These are phyloP conservation scores for Sitodiplosis mosellana DNA, from an alignment of 1,140 invertebrate genomes.

Conservation along the genomic window DNA sequence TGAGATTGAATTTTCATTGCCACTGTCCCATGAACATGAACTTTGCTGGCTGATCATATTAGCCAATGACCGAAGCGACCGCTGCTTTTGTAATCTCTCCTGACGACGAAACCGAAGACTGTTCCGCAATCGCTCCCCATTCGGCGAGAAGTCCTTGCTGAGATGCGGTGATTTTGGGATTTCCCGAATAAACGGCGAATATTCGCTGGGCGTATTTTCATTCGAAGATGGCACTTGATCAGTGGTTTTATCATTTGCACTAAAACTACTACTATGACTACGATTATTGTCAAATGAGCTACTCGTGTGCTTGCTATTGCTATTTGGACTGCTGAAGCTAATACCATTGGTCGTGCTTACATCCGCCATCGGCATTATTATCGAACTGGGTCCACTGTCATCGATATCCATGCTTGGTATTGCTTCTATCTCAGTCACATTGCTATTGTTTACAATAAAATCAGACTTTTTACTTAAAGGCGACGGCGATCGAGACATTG, in stretches of 20 bases:
- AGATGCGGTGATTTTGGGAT: slow-evolving; percentile 24
- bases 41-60: too few species aligned
- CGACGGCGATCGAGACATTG: too few species aligned
- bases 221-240: neutral
- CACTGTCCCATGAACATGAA: neutral
- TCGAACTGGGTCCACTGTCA: too few species aligned
- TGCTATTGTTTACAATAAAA: too few species aligned
- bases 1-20: neutral
- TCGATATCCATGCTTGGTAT: too few species aligned
- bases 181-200: slow-evolving; percentile 8
- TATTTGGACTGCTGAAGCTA: too few species aligned
- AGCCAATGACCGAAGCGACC: too few species aligned
- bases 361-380: too few species aligned
- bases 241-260: neutral
- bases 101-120: slow-evolving; percentile 21
- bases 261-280: neutral
- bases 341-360: too few species aligned
- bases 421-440: too few species aligned
- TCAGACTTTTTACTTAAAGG: too few species aligned
- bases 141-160: slow-evolving; percentile 23
- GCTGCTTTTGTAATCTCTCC: slow-evolving; percentile 15
- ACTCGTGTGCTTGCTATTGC: too few species aligned
- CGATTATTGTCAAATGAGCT: neutral
- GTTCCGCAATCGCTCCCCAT: slow-evolving; percentile 19
- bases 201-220: neutral